Evolutionary conservation across 2,888 invertebrate species (phyloP), one percentile per base, ranked within the genome.

Genomic region (Arrhopalites spinosus): DNA sequence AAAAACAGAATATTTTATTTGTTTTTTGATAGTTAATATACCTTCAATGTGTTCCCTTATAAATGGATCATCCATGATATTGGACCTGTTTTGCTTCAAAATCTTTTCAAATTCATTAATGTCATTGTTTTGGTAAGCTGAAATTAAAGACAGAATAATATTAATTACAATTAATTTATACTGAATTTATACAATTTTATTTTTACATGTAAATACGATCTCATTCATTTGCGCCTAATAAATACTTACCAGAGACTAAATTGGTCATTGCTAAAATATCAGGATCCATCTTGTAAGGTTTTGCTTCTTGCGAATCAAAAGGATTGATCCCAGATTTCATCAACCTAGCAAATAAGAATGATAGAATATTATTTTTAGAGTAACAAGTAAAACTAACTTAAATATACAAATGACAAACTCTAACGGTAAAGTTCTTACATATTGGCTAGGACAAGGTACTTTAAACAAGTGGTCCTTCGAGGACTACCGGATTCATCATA

Each of bases 291-390:
- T 98, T 98, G 86, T 99, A 99, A 0, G 99, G 98, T 85, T 99
- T 99, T 0, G 98, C 98, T 88, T 99, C 99, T 88, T 99, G 98
- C 0, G 98, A 98, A 87, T 99, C 99, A 86, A 99, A 99, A 0
- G 99, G 99, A 87, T 99, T 99, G 81, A 99, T 99, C 50, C 96
- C 98, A 3, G 98, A 98, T 86, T 98, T 98, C 97, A 98, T 99
- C 81, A 98, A 88, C 94, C 94, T 94, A 83, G 69, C 84, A 83
- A 70, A 69, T n/a, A n/a, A n/a, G n/a, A n/a, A n/a, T n/a, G n/a
- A n/a, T n/a, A n/a, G n/a, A n/a, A n/a, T n/a, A n/a, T n/a, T n/a
- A n/a, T n/a, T n/a, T n/a, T n/a, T n/a, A n/a, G n/a, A n/a, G n/a
- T n/a, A n/a, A n/a, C n/a, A n/a, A n/a, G n/a, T n/a, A n/a, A n/a